Conservation (phyloP, 2,888 invertebrate species). For the Ctenicera cuprea region DNA sequence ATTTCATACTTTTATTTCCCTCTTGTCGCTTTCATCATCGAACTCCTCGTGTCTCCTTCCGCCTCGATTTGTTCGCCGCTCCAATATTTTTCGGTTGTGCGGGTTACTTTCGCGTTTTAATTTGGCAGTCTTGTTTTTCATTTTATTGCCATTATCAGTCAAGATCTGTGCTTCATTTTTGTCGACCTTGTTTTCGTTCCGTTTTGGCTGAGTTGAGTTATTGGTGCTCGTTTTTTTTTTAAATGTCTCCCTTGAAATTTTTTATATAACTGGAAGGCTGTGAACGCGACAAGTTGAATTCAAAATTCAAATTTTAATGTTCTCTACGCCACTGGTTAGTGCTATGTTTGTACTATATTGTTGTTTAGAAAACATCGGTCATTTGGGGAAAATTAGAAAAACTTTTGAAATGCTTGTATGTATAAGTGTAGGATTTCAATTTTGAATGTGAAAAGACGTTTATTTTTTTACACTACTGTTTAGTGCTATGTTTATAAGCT, state of each 20-base stretch:
- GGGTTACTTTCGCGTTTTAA: slow-evolving; percentile 31
- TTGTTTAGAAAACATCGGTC: too few relatives aligned
- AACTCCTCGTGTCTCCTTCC: slow-evolving; percentile 26
- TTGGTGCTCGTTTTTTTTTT: neutral
- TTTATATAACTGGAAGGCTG: neutral
- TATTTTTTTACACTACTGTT: too few relatives aligned
- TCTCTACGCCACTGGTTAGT: too few relatives aligned
- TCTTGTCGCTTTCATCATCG: slow-evolving; percentile 35
- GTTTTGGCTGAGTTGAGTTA: neutral
- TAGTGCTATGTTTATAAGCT: too few relatives aligned
- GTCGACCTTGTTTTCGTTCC: slow-evolving; percentile 20
- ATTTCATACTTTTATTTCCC: slow-evolving; percentile 39
- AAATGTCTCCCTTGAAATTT: neutral
- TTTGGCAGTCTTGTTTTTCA: slow-evolving; percentile 37
- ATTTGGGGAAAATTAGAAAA: too few relatives aligned
- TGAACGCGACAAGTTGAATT: too few relatives aligned
- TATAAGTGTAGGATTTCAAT: too few relatives aligned
- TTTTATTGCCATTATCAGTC: slow-evolving; percentile 46
- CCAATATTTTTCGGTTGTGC: slow-evolving; percentile 9
- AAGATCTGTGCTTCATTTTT: slow-evolving; percentile 36
- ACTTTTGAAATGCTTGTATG: too few relatives aligned
- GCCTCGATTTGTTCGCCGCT: slow-evolving; percentile 15
- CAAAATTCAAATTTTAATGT: too few relatives aligned
- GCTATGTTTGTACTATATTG: too few relatives aligned
- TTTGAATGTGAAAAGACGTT: too few relatives aligned